phyloP scores from a whole-genome alignment of 2,888 invertebrate genomes.

The Drosophila greeni region DNA sequence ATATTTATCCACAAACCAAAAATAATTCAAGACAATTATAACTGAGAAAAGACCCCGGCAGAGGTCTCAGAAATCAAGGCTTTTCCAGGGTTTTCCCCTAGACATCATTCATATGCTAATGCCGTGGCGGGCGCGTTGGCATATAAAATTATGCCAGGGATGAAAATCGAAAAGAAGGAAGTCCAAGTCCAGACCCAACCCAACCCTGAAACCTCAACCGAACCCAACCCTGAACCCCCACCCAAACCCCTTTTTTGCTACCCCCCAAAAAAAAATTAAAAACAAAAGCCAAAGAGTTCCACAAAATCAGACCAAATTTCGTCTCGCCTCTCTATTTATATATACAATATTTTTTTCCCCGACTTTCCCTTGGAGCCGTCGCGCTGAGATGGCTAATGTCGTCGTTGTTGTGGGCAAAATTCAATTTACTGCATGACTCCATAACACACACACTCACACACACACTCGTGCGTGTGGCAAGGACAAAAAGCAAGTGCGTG shows the following conservation, averaged over 20 bases:
- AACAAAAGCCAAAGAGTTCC: constrained; percentile 19
- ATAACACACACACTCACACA: constrained; percentile 48
- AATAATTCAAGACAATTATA: constrained; percentile 19
- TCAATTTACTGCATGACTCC: constrained; percentile 72
- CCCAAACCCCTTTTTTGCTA: constrained; percentile 22
- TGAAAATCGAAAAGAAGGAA: constrained; percentile 4
- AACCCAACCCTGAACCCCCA: constrained; percentile 1
- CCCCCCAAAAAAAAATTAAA: constrained; percentile 12
- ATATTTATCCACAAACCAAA: not conserved
- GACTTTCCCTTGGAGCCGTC: constrained; percentile 1
- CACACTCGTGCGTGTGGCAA: constrained; percentile 9
- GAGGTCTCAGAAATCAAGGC: not conserved
- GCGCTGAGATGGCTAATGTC: constrained; percentile 66
- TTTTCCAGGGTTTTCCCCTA: not conserved
- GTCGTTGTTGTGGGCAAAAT: constrained; percentile 70
- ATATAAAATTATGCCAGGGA: constrained; percentile 49
- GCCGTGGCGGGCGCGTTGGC: constrained; percentile 33
- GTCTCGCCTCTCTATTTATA: constrained; percentile 12
- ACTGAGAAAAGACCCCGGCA: not conserved
- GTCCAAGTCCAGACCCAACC: not conserved
- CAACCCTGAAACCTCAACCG: not conserved
- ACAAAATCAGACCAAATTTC: constrained; percentile 25
- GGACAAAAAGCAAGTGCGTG: constrained; percentile 42
- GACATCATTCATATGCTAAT: constrained; percentile 57
- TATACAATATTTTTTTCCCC: constrained; percentile 4